Evolutionary conservation across 2,797 vertebrate genomes (phyloP).

Genomic region (Lophotriccus pileatus): DNA sequence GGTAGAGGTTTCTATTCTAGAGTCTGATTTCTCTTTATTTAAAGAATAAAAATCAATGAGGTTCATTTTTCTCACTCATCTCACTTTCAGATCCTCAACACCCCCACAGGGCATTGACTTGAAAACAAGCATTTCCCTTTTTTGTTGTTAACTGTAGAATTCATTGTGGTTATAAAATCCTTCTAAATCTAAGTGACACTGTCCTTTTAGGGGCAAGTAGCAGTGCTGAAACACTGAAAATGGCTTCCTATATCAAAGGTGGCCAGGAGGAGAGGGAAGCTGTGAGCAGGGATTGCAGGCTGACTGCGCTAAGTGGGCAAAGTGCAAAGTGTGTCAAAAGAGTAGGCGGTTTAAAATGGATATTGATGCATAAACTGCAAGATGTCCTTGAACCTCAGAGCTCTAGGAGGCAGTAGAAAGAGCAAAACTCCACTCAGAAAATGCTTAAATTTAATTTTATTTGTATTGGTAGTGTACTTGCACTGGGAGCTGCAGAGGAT

Average conservation of each 20-base stretch:
- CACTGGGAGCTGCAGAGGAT: rapidly evolving
- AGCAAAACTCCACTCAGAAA: background rate
- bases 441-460: background rate
- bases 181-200: background rate
- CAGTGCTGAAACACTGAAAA: background rate
- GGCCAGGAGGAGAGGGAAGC: background rate
- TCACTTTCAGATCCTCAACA: background rate
- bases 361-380: background rate
- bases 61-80: background rate
- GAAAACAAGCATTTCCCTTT: background rate
- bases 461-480: background rate
- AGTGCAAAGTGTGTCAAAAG: background rate
- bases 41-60: background rate
- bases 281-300: background rate
- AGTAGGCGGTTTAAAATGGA: background rate
- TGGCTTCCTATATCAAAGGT: background rate
- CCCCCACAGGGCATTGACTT: background rate
- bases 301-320: background rate
- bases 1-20: background rate
- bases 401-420: background rate
- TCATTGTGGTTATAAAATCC: background rate
- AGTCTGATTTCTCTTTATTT: background rate
- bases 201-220: background rate
- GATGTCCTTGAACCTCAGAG: background rate
- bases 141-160: background rate